A percentile compares a stretch with the other conserved stretches of the same genome.
phyloP scores from a whole-genome alignment of 2,888 invertebrate genomes.

The Ceraclea dissimilis region DNA sequence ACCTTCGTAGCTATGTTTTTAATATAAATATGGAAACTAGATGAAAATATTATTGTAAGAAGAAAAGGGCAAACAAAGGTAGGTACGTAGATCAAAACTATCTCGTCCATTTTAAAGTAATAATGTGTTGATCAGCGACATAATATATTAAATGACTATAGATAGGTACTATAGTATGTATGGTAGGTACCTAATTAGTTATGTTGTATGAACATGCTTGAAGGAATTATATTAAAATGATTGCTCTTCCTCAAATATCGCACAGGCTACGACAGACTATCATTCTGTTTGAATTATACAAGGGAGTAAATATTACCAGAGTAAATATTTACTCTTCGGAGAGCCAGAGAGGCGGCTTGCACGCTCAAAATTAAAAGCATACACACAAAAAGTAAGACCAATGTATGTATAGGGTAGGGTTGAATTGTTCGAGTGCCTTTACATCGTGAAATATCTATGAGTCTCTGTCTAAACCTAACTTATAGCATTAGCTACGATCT shows the following conservation, averaged over 20 bases:
- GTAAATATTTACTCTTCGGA: constrained; percentile 52
- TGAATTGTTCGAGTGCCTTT: no score
- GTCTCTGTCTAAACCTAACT: no score
- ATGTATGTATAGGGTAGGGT: neutral
- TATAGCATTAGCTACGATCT: no score
- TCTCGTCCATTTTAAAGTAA: no score
- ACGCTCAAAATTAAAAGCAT: constrained; percentile 59
- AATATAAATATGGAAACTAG: neutral
- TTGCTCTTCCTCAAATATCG: constrained; percentile 58
- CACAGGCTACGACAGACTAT: neutral
- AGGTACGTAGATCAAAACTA: no score
- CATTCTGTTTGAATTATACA: constrained; percentile 57
- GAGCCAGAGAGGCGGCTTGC: constrained; percentile 49
- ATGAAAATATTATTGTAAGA: no score
- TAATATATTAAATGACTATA: no score
- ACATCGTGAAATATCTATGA: no score
- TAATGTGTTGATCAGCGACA: no score
- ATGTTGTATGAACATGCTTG: constrained; percentile 2
- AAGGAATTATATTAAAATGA: constrained; percentile 51
- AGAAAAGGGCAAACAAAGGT: no score
- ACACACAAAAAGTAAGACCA: constrained; percentile 29
- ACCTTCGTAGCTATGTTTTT: neutral
- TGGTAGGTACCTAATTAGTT: no score
- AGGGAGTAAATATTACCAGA: constrained; percentile 54
- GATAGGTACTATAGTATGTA: no score